Conservation (phyloP, 2,113 vertebrate species). For the Salvelinus fontinalis region DNA sequence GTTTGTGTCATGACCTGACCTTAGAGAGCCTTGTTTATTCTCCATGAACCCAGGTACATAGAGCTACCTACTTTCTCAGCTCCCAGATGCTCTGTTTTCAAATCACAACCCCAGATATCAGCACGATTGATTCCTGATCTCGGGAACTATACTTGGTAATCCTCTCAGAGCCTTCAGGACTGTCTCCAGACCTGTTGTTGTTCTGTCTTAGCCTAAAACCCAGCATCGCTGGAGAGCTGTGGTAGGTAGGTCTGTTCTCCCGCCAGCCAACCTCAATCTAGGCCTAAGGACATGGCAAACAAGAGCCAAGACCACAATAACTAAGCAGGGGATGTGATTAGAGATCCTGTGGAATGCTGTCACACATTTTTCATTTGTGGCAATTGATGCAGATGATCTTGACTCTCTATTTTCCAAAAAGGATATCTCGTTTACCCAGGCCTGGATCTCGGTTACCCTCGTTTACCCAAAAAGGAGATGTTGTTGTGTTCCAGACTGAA, state of each 20-base stretch:
- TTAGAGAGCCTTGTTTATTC: no score
- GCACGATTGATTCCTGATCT: neutral
- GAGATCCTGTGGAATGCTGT: conserved; percentile 37
- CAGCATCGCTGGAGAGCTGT: neutral
- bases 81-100: no score
- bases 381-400: conserved; percentile 12
- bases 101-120: neutral
- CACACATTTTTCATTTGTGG: conserved; percentile 38
- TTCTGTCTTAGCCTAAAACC: neutral
- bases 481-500: neutral
- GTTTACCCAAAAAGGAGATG: neutral
- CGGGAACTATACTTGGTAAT: neutral
- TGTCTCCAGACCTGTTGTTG: neutral
- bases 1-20: no score
- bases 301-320: conserved; percentile 34
- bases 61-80: neutral
- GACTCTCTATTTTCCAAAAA: conserved; percentile 9
- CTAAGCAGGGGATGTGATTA: conserved; percentile 41
- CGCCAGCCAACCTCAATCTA: conserved; percentile 8
- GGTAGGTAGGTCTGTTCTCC: no score
- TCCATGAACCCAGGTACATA: neutral
- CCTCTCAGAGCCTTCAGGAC: no score
- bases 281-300: conserved; percentile 50
- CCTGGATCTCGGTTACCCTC: no score
- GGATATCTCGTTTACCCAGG: neutral